Percentiles rank a stretch among this genome's conserved stretches.
These are phyloP conservation scores for Serrognathus titanus DNA, from an alignment of 2,888 invertebrate genomes.

Conservation along the genomic window DNA sequence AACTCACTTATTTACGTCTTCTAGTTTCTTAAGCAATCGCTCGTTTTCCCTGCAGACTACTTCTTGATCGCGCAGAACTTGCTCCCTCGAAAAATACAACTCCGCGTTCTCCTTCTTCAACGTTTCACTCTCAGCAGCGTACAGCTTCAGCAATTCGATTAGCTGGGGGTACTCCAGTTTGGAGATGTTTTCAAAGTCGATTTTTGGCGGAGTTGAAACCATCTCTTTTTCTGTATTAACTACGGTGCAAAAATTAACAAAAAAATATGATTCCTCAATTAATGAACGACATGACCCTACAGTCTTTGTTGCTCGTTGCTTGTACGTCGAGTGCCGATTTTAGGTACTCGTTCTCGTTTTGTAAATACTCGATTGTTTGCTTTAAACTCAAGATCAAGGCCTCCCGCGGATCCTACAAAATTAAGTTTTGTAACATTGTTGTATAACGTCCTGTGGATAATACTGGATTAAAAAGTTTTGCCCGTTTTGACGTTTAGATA, in stretches of 20 bases:
- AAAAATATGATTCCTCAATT: neutral
- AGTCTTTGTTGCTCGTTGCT: neutral
- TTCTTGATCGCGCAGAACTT: constrained; percentile 84
- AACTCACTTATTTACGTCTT: constrained; percentile 76
- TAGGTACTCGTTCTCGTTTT: constrained; percentile 86
- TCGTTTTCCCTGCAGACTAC: constrained; percentile 89
- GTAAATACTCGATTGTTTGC: constrained; percentile 78
- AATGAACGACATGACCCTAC: neutral
- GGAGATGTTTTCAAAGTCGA: constrained; percentile 70
- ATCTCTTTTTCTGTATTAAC: constrained; percentile 21
- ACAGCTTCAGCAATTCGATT: constrained; percentile 78
- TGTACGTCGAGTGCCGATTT: constrained; percentile 58
- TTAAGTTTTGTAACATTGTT: neutral
- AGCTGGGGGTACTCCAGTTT: constrained; percentile 76
- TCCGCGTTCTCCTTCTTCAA: constrained; percentile 82
- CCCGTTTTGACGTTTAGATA: too few relatives aligned
- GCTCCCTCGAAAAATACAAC: constrained; percentile 73
- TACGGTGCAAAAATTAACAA: neutral
- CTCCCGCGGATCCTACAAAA: constrained; percentile 79
- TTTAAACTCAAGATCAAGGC: constrained; percentile 85
- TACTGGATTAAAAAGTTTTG: too few relatives aligned
- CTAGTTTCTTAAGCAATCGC: constrained; percentile 78
- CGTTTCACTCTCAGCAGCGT: constrained; percentile 78
- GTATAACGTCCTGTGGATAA: too few relatives aligned
- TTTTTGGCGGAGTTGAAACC: constrained; percentile 52